These are phyloP conservation scores for Drosophila hawaiiensis DNA, from an alignment of 2,888 invertebrate species.

Conservation along the genomic window DNA sequence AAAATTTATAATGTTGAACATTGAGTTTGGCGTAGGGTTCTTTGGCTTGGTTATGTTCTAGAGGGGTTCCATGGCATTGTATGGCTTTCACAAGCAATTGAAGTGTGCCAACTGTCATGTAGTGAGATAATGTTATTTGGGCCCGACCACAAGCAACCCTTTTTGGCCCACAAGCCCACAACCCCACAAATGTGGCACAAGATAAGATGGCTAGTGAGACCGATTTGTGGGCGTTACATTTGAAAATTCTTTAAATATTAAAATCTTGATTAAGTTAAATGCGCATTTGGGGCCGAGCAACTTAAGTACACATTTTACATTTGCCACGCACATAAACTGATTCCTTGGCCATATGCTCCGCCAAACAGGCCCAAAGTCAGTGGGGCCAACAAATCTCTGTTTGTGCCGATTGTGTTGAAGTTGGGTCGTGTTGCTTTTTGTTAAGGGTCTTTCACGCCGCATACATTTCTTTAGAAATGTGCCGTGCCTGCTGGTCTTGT, in stretches of 20 bases:
- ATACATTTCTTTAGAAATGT: conserved; percentile 5
- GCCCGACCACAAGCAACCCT: conserved; percentile 53
- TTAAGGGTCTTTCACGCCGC: conserved; percentile 12
- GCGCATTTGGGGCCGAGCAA: conserved; percentile 72
- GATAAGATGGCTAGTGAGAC: conserved; percentile 35
- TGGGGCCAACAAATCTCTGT: conserved; percentile 43
- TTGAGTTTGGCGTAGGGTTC: conserved; percentile 29
- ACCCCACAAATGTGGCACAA: conserved; percentile 21
- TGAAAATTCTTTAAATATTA: conserved; percentile 82
- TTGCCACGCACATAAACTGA: conserved; percentile 63
- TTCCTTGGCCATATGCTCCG: conserved; percentile 50
- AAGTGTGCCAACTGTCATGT: conserved; percentile 61
- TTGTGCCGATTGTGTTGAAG: conserved; percentile 5
- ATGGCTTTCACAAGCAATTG: conserved; percentile 67
- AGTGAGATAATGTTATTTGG: conserved; percentile 68
- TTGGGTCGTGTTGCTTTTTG: conserved; percentile 1
- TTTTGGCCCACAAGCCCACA: conserved; percentile 22
- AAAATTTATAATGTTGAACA: conserved; percentile 50
- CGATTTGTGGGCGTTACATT: conserved; percentile 55
- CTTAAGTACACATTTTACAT: conserved; percentile 64
- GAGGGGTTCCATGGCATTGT: conserved; percentile 44
- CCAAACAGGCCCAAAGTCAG: conserved; percentile 12
- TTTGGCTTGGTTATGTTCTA: conserved; percentile 9
- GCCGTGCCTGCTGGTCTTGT: conserved; percentile 2
- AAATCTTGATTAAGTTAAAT: conserved; percentile 84